Evolutionary conservation across 2,113 vertebrate species (phyloP).

Genomic region (Equus quagga): DNA sequence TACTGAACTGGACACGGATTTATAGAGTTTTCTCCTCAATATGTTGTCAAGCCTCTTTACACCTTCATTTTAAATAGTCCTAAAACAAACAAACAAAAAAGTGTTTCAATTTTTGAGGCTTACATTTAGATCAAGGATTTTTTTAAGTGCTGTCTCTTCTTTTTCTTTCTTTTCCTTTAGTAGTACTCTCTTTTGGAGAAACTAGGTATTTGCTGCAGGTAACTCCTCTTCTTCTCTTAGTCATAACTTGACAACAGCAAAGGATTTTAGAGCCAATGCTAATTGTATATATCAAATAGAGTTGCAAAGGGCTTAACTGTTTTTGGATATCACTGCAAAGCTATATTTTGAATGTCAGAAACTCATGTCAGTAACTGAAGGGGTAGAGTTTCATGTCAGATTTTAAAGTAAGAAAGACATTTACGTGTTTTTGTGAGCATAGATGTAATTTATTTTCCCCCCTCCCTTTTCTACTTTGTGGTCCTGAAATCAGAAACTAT

Average conservation of each 20-base stretch:
- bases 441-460: background rate
- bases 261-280: background rate
- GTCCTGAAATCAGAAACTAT: background rate
- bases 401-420: constrained; percentile 41
- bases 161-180: background rate
- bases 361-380: background rate
- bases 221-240: background rate
- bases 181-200: constrained; percentile 37
- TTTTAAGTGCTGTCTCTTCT: background rate
- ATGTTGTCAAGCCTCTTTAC: constrained; percentile 20
- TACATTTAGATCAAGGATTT: background rate
- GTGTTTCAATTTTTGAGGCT: background rate
- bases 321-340: constrained; percentile 16
- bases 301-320: background rate
- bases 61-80: constrained; percentile 25
- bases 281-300: constrained; percentile 11
- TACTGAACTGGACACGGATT: background rate
- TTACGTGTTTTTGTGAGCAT: background rate
- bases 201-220: background rate
- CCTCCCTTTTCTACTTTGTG: background rate
- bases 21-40: constrained; percentile 26
- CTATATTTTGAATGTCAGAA: constrained; percentile 42
- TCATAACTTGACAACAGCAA: background rate
- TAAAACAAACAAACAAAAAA: constrained; percentile 47
- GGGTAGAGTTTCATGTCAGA: background rate